phyloP scores from a whole-genome alignment of 2,888 invertebrate species.

The Caenorhabditis angaria region DNA sequence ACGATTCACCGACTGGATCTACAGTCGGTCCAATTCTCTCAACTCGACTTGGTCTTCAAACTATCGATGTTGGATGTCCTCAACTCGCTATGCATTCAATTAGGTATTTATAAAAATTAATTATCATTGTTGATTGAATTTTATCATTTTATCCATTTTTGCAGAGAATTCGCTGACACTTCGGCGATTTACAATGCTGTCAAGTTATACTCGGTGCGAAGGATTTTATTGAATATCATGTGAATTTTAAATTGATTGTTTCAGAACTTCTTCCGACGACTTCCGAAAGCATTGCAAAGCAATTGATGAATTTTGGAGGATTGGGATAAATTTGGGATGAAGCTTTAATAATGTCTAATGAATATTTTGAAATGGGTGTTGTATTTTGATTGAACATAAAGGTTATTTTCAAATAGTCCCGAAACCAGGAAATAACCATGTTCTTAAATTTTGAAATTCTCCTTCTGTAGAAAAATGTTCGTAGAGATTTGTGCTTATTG shows the following conservation, averaged over 20 bases:
- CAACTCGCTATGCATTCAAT: conserved; percentile 76
- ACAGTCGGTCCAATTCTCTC: conserved; percentile 76
- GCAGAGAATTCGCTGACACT: conserved; percentile 74
- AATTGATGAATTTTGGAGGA: conserved; percentile 32
- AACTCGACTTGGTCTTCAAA: conserved; percentile 74
- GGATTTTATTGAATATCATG: background rate
- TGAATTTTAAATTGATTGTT: background rate
- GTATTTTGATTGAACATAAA: background rate
- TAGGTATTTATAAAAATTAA: conserved; percentile 24
- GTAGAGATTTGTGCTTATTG: no score
- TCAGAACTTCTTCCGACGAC: no score
- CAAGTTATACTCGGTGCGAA: conserved; percentile 73
- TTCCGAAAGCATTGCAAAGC: no score
- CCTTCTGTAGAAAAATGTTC: no score
- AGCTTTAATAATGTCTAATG: conserved; percentile 23
- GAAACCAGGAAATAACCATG: no score
- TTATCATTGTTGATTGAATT: background rate
- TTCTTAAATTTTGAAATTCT: no score
- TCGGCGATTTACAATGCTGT: conserved; percentile 73
- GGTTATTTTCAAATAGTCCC: no score
- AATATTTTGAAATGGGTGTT: background rate
- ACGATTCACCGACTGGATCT: conserved; percentile 75
- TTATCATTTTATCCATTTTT: no score
- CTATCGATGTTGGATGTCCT: conserved; percentile 75
- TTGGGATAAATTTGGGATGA: conserved; percentile 43